These are phyloP conservation scores for Trigoniulus corallinus DNA, from an alignment of 1,140 invertebrate species.

Conservation along the genomic window DNA sequence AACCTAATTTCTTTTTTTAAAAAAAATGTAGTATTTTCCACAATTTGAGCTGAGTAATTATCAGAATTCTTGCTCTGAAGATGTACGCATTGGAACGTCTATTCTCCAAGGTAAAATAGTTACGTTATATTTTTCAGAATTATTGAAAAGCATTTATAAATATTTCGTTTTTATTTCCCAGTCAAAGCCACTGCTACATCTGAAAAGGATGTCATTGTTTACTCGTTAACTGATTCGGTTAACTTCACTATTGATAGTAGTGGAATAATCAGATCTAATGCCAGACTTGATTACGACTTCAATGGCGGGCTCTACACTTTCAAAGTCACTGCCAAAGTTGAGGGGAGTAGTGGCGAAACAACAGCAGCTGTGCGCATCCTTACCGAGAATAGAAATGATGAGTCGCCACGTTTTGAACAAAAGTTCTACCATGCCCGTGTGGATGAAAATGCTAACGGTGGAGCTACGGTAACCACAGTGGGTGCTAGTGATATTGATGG, in stretches of 20 bases:
- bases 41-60: no score
- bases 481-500: conserved; percentile 67
- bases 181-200: no score
- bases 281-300: conserved; percentile 19
- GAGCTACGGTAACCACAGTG: conserved; percentile 56
- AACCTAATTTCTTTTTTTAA: no score
- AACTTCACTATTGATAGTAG: conserved; percentile 2
- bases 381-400: conserved; percentile 11
- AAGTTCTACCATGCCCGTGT: conserved; percentile 8
- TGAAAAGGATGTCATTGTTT: no score
- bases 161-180: no score
- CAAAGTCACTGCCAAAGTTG: conserved; percentile 18
- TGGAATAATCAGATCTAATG: background rate
- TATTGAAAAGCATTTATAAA: no score
- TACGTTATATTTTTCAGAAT: no score
- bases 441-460: conserved; percentile 9
- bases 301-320: conserved; percentile 19
- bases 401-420: conserved; percentile 10
- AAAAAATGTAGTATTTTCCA: no score
- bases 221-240: background rate
- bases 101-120: no score
- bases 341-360: conserved; percentile 14
- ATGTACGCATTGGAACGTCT: no score
- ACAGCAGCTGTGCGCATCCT: conserved; percentile 6
- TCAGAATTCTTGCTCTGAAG: no score